Evolutionary conservation across 2,113 vertebrate species (phyloP).

Genomic region (Leiothrix lutea): DNA sequence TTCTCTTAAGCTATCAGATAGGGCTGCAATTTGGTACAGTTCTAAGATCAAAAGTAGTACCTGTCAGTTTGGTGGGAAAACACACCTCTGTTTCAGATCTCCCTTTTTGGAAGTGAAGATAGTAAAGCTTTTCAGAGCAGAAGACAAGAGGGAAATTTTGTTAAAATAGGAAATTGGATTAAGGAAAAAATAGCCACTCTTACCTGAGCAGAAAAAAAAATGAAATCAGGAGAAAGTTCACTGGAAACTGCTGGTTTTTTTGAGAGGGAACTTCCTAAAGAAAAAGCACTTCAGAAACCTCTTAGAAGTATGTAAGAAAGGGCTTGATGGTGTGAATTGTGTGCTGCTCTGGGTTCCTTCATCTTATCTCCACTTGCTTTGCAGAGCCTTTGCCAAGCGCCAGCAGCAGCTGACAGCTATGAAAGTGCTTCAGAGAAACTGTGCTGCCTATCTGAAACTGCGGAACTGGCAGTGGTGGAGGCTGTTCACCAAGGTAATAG

Average conservation of each 20-base stretch:
- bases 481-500: slow-evolving; percentile 93
- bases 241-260: not conserved
- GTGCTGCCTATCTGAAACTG: slow-evolving; percentile 96
- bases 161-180: not conserved
- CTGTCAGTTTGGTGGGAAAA: not conserved
- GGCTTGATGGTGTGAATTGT: not conserved
- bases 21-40: not conserved
- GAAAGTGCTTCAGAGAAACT: slow-evolving; percentile 98
- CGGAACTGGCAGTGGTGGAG: slow-evolving; percentile 99
- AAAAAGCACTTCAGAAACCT: not conserved
- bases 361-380: not conserved
- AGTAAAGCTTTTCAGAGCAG: not conserved
- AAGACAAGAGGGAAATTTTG: not conserved
- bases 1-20: not conserved
- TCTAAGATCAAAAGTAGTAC: not conserved
- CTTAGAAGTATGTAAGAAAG: not conserved
- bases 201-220: not conserved
- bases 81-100: not conserved
- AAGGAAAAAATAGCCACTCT: not conserved
- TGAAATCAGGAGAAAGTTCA: not conserved
- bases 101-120: not conserved
- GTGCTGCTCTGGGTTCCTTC: not conserved
- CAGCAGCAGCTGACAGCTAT: slow-evolving; percentile 97
- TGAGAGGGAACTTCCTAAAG: not conserved
- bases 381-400: slow-evolving; percentile 91